Conservation (phyloP, 2,113 vertebrate genomes). For the Gorsachius goisagi region DNA sequence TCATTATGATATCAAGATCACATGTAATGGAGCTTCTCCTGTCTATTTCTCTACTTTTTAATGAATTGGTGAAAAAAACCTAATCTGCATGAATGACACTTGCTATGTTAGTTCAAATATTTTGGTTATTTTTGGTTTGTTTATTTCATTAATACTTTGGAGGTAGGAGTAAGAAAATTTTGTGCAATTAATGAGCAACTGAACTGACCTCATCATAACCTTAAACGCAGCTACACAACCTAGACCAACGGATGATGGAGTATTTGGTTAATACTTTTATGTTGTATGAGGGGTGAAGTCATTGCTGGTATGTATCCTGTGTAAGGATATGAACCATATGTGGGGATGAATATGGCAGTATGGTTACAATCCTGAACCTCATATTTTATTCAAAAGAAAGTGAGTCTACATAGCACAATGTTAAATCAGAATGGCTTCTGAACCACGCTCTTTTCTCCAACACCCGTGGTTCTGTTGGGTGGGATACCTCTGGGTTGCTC, state of each 20-base stretch:
- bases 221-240: not conserved
- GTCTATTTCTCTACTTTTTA: not conserved
- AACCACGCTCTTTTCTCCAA: not conserved
- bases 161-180: not conserved
- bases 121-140: not conserved
- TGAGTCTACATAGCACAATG: fast-evolving
- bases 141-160: not conserved
- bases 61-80: not conserved
- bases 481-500: not conserved
- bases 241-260: not conserved
- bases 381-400: not conserved
- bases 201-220: not conserved
- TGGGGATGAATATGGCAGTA: not conserved
- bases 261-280: not conserved
- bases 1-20: not conserved
- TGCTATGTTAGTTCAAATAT: not conserved
- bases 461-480: not conserved
- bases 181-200: not conserved
- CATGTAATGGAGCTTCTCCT: not conserved
- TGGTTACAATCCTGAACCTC: not conserved
- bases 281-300: not conserved
- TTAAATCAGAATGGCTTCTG: not conserved
- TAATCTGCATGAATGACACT: not conserved
- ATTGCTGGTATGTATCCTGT: not conserved
- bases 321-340: not conserved